A percentile compares a stretch with the other conserved stretches of the same genome.
These are phyloP conservation scores for Tursiops truncatus DNA, from an alignment of 2,113 vertebrate species.

Conservation along the genomic window DNA sequence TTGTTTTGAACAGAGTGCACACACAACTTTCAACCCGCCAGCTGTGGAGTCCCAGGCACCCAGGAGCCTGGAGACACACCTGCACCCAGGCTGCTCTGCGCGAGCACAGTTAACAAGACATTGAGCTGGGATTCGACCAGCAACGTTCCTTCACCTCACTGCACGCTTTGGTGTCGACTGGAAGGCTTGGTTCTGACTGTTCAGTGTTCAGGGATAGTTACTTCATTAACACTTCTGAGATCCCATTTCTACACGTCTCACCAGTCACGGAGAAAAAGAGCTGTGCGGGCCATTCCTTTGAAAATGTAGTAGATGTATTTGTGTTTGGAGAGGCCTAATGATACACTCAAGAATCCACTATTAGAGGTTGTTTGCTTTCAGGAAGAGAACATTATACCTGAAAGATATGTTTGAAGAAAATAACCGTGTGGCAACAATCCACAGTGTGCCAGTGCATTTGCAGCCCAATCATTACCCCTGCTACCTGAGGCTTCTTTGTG, in stretches of 20 bases:
- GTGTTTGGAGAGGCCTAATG: slow-evolving; percentile 38
- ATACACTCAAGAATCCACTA: neutral
- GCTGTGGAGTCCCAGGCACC: neutral
- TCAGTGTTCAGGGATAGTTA: neutral
- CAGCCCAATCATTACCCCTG: neutral
- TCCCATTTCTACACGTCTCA: neutral
- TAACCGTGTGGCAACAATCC: neutral
- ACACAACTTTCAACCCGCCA: neutral
- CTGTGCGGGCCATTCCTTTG: neutral
- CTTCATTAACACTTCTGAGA: neutral
- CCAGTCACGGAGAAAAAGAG: neutral
- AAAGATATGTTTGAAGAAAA: neutral
- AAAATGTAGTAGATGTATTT: neutral
- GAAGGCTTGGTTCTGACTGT: neutral
- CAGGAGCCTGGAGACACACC: neutral
- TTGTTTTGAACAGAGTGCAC: slow-evolving; percentile 8
- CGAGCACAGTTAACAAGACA: neutral
- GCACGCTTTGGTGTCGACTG: neutral
- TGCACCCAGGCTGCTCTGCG: neutral
- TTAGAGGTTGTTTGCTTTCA: neutral
- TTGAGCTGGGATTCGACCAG: neutral
- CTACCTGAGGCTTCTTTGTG: neutral
- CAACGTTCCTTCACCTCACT: rapidly evolving
- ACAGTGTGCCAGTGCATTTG: rapidly evolving
- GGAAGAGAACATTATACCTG: slow-evolving; percentile 1